Evolutionary conservation across 2,888 invertebrate species (phyloP).

Genomic region (Chymomyza procnemis): DNA sequence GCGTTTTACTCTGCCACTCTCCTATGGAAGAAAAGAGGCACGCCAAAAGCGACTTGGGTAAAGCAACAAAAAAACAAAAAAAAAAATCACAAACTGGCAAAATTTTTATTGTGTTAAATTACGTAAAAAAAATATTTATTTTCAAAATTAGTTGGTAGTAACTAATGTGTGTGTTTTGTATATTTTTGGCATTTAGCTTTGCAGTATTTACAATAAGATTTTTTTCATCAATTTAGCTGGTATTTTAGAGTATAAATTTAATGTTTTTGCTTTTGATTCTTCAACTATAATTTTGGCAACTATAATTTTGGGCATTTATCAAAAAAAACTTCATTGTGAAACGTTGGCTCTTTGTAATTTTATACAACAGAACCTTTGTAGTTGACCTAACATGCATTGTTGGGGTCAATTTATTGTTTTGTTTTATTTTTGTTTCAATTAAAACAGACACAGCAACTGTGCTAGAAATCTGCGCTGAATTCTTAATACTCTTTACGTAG

Average conservation of each 20-base stretch:
- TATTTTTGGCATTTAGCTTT: background rate
- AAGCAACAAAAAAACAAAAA: slow-evolving; percentile 57
- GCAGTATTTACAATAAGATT: background rate
- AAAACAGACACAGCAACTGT: too few relatives aligned
- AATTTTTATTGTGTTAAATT: background rate
- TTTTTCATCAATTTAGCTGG: background rate
- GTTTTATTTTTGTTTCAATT: too few relatives aligned
- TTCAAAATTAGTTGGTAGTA: background rate
- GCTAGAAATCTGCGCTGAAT: too few relatives aligned
- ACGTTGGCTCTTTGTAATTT: too few relatives aligned
- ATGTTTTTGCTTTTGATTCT: background rate
- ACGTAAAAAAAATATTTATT: background rate
- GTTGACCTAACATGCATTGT: too few relatives aligned
- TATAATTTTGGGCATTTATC: too few relatives aligned
- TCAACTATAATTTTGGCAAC: too few relatives aligned
- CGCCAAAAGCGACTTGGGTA: slow-evolving; percentile 91
- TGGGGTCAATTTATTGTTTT: too few relatives aligned
- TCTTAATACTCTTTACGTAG: too few relatives aligned
- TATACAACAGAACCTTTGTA: too few relatives aligned
- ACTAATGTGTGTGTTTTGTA: background rate
- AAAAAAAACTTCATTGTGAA: too few relatives aligned
- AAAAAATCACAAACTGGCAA: slow-evolving; percentile 7
- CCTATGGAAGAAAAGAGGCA: slow-evolving; percentile 87
- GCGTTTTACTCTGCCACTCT: slow-evolving; percentile 86
- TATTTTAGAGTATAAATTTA: background rate